Conservation (phyloP, 2,113 vertebrate species). For the Natator depressus region DNA sequence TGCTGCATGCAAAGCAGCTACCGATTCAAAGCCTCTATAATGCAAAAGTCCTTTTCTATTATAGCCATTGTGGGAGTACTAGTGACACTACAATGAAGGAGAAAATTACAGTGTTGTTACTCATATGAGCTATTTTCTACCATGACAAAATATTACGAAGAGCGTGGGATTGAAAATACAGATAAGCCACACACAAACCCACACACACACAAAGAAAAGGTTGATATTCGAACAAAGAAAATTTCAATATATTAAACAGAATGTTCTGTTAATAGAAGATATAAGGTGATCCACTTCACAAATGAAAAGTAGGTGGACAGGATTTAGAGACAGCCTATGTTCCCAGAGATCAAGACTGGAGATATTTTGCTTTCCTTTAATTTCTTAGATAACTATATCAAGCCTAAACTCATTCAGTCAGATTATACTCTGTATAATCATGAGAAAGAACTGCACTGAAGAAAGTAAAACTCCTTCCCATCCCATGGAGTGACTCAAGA, state of each 20-base stretch:
- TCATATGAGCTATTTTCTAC: slow-evolving; percentile 26
- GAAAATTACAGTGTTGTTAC: slow-evolving; percentile 58
- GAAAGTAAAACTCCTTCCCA: not conserved
- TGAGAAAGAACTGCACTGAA: too few relatives aligned
- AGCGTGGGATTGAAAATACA: slow-evolving; percentile 39
- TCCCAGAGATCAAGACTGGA: not conserved
- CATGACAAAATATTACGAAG: slow-evolving; percentile 36
- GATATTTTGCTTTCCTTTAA: not conserved
- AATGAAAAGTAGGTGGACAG: not conserved
- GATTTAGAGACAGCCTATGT: not conserved
- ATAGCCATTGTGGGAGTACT: slow-evolving; percentile 49
- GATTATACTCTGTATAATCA: not conserved
- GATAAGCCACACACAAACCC: not conserved
- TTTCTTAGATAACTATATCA: not conserved
- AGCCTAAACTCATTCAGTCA: not conserved
- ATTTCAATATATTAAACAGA: not conserved
- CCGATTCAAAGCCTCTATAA: slow-evolving; percentile 57
- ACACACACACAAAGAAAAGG: not conserved
- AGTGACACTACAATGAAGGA: slow-evolving; percentile 59
- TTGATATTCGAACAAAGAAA: not conserved
- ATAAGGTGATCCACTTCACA: not conserved
- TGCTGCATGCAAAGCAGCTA: slow-evolving; percentile 68
- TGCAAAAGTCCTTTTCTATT: slow-evolving; percentile 49
- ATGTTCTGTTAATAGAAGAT: not conserved
- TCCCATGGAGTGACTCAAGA: not conserved